Percentiles rank a stretch among this genome's conserved stretches.
phyloP scores from a whole-genome alignment of 2,888 invertebrate genomes.

The Coelinius sp. region DNA sequence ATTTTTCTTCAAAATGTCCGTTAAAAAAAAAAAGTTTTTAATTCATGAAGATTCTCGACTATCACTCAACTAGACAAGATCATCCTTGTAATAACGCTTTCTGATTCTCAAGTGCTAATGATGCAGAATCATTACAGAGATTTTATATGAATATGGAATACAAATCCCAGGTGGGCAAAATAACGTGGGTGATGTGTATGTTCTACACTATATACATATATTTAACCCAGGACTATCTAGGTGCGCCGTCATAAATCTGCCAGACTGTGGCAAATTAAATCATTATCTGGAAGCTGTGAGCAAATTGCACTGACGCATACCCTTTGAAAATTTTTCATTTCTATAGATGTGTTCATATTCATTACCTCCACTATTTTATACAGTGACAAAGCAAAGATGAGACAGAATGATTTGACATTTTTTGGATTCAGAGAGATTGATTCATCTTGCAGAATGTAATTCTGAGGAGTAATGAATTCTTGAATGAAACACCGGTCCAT shows the following conservation, averaged over 20 bases:
- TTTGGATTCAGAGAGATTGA: no score
- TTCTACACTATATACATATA: conserved; percentile 28
- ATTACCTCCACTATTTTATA: conserved; percentile 19
- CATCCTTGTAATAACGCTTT: conserved; percentile 38
- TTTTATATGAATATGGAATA: background rate
- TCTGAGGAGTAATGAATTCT: no score
- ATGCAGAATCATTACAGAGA: background rate
- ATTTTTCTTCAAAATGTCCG: no score
- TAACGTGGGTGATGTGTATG: conserved; percentile 32
- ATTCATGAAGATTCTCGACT: no score
- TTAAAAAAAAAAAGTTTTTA: no score
- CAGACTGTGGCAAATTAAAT: conserved; percentile 63
- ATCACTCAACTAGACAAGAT: conserved; percentile 53
- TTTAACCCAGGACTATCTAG: conserved; percentile 50
- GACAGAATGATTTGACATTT: no score
- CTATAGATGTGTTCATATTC: background rate
- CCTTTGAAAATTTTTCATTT: conserved; percentile 30
- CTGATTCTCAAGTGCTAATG: background rate
- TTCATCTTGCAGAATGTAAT: no score
- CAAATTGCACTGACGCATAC: conserved; percentile 62
- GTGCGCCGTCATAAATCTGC: conserved; percentile 63
- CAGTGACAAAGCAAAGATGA: conserved; percentile 30
- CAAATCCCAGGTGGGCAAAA: conserved; percentile 34
- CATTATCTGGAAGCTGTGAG: conserved; percentile 64
- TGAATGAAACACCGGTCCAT: no score